phyloP scores from a whole-genome alignment of 2,888 invertebrate species.

The Tyria jacobaeae region DNA sequence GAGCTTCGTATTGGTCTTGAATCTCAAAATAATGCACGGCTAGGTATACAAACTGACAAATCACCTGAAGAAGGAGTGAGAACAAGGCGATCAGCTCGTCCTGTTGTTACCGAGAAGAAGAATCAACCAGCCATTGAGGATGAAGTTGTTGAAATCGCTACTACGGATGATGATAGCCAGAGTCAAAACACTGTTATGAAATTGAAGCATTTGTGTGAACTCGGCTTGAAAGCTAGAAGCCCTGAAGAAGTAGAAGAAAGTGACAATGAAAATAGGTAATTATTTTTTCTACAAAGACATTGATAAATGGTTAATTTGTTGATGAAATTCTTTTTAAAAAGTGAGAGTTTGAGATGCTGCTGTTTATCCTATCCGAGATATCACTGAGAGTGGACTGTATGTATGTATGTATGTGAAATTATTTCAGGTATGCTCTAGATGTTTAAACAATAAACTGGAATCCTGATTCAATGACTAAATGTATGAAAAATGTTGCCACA shows the following conservation, averaged over 20 bases:
- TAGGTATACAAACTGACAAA: slow-evolving; percentile 74
- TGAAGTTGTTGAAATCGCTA: slow-evolving; percentile 51
- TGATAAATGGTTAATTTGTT: background rate
- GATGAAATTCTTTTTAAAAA: background rate
- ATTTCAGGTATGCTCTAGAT: no score
- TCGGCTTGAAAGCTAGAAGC: slow-evolving; percentile 81
- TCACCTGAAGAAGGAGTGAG: slow-evolving; percentile 73
- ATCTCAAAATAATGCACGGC: slow-evolving; percentile 85
- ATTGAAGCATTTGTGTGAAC: slow-evolving; percentile 84
- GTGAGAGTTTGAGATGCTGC: no score
- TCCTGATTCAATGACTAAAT: no score
- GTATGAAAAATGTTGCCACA: no score
- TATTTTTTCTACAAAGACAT: background rate
- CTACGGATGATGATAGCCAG: slow-evolving; percentile 54
- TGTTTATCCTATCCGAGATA: no score
- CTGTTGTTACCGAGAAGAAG: slow-evolving; percentile 42
- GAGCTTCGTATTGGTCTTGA: slow-evolving; percentile 87
- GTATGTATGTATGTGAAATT: no score
- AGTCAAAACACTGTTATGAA: slow-evolving; percentile 85
- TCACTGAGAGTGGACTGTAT: no score
- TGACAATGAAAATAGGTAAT: slow-evolving; percentile 46
- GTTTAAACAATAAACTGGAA: no score
- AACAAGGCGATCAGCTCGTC: slow-evolving; percentile 69
- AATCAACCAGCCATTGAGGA: slow-evolving; percentile 39
- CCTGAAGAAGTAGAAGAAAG: slow-evolving; percentile 67